A percentile compares a stretch with the other conserved stretches of the same genome.
These are phyloP conservation scores for Ariopsis seemanni DNA, from an alignment of 2,113 vertebrate genomes.

Conservation along the genomic window DNA sequence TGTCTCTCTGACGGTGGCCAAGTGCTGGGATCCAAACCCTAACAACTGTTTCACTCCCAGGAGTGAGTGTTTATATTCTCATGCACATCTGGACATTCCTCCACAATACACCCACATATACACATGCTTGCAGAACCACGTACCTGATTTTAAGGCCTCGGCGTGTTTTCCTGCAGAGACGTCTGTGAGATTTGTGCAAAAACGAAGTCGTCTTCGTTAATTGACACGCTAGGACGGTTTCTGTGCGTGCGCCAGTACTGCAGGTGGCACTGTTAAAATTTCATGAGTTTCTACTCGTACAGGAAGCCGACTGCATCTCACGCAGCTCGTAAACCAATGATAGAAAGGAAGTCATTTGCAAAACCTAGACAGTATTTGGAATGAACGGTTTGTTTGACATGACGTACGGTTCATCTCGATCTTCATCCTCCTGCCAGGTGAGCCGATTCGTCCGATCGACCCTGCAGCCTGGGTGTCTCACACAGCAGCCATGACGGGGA, in stretches of 20 bases:
- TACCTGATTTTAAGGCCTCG: too few species aligned
- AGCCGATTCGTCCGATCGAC: conserved; percentile 96
- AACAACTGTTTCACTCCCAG: conserved; percentile 95
- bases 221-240: not conserved
- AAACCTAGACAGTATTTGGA: not conserved
- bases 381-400: not conserved
- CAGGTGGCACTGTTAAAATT: not conserved
- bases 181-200: too few species aligned
- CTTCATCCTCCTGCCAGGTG: conserved; percentile 71
- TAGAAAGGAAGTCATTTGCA: not conserved
- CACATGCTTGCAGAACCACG: not conserved
- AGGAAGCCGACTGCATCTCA: too few species aligned
- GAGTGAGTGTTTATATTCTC: conserved; percentile 78
- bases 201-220: too few species aligned
- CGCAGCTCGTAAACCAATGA: too few species aligned
- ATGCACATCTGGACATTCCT: not conserved
- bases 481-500: conserved; percentile 95
- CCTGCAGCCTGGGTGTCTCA: conserved; percentile 97
- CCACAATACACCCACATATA: not conserved
- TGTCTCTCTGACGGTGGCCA: conserved; percentile 94
- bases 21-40: conserved; percentile 98
- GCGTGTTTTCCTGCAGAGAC: too few species aligned
- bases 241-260: not conserved
- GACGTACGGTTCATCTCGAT: not conserved
- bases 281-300: not conserved